phyloP scores from a whole-genome alignment of 2,888 invertebrate genomes.

The Suillia variegata region DNA sequence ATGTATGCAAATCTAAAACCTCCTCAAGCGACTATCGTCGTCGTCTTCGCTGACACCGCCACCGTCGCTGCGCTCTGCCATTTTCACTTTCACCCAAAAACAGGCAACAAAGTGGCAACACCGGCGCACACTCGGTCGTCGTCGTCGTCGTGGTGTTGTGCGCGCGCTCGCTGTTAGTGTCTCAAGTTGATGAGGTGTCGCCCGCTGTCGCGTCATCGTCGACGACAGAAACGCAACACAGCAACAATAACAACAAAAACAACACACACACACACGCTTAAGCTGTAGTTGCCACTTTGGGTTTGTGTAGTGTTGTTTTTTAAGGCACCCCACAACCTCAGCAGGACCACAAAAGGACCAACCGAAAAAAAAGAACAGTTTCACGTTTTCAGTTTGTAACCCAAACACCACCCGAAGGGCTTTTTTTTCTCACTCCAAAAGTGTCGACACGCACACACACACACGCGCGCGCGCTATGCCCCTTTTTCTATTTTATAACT shows the following conservation, averaged over 20 bases:
- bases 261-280: neutral
- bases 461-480: no score
- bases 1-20: constrained; percentile 1
- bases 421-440: constrained; percentile 1
- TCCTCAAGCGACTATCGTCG: neutral
- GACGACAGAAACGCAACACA: neutral
- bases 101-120: neutral
- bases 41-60: no score
- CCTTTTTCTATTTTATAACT: no score
- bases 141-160: no score
- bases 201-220: neutral
- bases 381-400: no score
- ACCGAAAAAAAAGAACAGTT: neutral
- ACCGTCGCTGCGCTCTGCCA: no score
- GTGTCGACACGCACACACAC: neutral
- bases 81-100: constrained; percentile 17
- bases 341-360: neutral
- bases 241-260: neutral
- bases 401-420: constrained; percentile 25
- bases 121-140: neutral
- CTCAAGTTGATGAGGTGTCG: neutral
- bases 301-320: no score
- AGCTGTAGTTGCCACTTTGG: neutral
- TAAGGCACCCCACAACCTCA: no score
- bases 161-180: no score